Conservation (phyloP, 2,797 vertebrate species). For the Chiloscyllium punctatum region DNA sequence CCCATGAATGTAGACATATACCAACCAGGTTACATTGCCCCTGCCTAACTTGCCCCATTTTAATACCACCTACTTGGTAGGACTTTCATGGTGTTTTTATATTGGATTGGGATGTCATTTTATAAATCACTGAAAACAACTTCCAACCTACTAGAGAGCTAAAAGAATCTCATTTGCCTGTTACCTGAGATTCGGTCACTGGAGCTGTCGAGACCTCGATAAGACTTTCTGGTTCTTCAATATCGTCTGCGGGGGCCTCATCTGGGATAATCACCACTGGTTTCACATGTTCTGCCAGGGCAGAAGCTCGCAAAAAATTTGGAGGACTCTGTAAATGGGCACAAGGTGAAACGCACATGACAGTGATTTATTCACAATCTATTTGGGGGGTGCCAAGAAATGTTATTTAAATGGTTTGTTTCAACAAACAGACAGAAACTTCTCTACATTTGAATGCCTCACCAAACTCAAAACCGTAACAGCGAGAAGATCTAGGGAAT, state of each 20-base stretch:
- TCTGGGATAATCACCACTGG: slow-evolving; percentile 90
- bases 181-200: slow-evolving; percentile 51
- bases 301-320: slow-evolving; percentile 86
- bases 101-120: background rate
- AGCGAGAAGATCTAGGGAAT: background rate
- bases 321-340: slow-evolving; percentile 69
- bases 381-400: background rate
- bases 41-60: background rate
- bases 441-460: background rate
- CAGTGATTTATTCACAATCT: background rate
- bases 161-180: background rate
- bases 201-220: slow-evolving; percentile 71
- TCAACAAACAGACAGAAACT: background rate
- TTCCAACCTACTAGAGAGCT: background rate
- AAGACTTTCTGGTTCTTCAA: slow-evolving; percentile 82
- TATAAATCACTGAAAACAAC: background rate
- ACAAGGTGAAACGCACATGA: background rate
- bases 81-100: background rate
- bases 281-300: slow-evolving; percentile 88
- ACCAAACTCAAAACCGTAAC: background rate
- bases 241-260: slow-evolving; percentile 63
- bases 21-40: background rate
- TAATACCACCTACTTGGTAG: no score
- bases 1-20: background rate
- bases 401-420: background rate